Evolutionary conservation across 2,113 vertebrate species (phyloP).

Genomic region (Gymnarchus niloticus): DNA sequence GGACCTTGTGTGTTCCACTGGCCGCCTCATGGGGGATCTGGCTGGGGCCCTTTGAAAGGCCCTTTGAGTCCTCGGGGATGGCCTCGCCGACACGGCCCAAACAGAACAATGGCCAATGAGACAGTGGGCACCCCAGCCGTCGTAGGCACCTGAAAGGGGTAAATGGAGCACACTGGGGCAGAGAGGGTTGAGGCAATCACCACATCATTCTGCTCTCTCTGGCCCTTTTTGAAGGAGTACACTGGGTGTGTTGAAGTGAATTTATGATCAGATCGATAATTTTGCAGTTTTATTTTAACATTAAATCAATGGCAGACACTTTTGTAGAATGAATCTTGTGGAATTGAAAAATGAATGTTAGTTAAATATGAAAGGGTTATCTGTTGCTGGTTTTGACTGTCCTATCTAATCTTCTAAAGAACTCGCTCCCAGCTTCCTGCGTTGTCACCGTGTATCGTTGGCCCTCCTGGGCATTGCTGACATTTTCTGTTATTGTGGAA

Average conservation of each 20-base stretch:
- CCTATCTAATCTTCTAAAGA: not conserved
- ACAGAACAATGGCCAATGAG: slow-evolving; percentile 74
- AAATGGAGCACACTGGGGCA: slow-evolving; percentile 72
- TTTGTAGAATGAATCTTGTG: too few species aligned
- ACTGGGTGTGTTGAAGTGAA: not conserved
- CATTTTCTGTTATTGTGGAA: too few species aligned
- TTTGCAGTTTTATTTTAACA: not conserved
- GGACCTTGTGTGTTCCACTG: slow-evolving; percentile 63
- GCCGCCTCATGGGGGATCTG: slow-evolving; percentile 71
- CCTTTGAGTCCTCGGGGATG: slow-evolving; percentile 78
- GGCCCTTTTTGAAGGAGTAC: not conserved
- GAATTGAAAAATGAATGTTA: too few species aligned
- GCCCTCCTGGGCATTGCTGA: too few species aligned
- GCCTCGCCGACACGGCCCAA: slow-evolving; percentile 70
- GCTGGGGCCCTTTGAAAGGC: slow-evolving; percentile 74
- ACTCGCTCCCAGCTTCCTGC: not conserved
- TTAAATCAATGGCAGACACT: not conserved
- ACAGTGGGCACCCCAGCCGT: slow-evolving; percentile 43
- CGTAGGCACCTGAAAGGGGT: slow-evolving; percentile 56
- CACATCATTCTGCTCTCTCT: not conserved
- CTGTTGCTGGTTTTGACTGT: not conserved
- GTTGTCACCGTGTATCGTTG: too few species aligned
- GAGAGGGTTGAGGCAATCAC: slow-evolving; percentile 55
- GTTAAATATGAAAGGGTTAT: not conserved
- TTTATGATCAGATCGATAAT: slow-evolving; percentile 25